Evolutionary conservation across 2,113 vertebrate genomes (phyloP).

Genomic region (Bos taurus): ARS-UCD2.0 NC_037340.1:4284001-4284500

Average conservation of each 20-base stretch:
- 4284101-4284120: neutral
- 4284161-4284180: neutral
- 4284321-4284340: neutral
- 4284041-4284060: neutral
- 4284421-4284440: neutral
- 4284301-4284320: neutral
- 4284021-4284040: neutral
- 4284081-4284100: neutral
- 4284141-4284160: neutral
- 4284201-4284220: rapidly evolving
- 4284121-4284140: neutral
- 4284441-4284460: neutral
- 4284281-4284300: neutral
- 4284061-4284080: neutral
- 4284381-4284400: neutral
- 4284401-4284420: neutral
- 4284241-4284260: neutral
- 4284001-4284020: neutral
- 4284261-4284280: neutral
- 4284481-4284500: neutral
- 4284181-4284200: neutral
- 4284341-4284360: neutral
- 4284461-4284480: neutral
- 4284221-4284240: neutral
- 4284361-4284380: neutral